These are phyloP conservation scores for Paracyprichromis sp. DNA, from an alignment of 2,113 vertebrate species.

Conservation along the genomic window DNA sequence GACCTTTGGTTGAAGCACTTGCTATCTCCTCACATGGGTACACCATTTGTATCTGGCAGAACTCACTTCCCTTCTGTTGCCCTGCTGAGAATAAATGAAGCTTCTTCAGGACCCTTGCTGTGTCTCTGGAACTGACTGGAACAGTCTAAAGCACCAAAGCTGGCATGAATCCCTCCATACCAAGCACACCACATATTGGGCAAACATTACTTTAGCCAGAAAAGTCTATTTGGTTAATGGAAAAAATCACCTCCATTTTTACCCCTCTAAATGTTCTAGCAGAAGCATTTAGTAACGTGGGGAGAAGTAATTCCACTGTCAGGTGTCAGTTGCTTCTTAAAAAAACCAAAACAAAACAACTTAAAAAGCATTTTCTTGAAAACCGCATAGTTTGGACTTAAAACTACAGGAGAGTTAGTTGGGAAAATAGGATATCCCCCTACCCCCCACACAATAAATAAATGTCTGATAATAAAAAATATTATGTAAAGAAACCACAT, in stretches of 20 bases:
- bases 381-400: background rate
- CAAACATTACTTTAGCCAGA: background rate
- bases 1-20: slow-evolving; percentile 49
- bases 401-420: background rate
- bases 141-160: slow-evolving; percentile 32
- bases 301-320: background rate
- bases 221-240: slow-evolving; percentile 52
- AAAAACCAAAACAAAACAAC: background rate
- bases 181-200: slow-evolving; percentile 38
- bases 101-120: slow-evolving; percentile 57
- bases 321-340: background rate
- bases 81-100: slow-evolving; percentile 66
- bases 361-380: background rate
- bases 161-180: slow-evolving; percentile 39
- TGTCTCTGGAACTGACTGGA: slow-evolving; percentile 47
- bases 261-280: background rate
- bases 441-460: background rate
- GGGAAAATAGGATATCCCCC: background rate
- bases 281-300: background rate
- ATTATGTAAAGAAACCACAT: background rate
- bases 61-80: slow-evolving; percentile 36
- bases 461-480: background rate
- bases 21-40: slow-evolving; percentile 37
- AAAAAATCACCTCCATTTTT: slow-evolving; percentile 3
- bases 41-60: slow-evolving; percentile 48